Percentiles rank a stretch among this genome's conserved stretches.
Conservation (phyloP, 2,888 invertebrate species). For the Andricus quercusramuli region DNA sequence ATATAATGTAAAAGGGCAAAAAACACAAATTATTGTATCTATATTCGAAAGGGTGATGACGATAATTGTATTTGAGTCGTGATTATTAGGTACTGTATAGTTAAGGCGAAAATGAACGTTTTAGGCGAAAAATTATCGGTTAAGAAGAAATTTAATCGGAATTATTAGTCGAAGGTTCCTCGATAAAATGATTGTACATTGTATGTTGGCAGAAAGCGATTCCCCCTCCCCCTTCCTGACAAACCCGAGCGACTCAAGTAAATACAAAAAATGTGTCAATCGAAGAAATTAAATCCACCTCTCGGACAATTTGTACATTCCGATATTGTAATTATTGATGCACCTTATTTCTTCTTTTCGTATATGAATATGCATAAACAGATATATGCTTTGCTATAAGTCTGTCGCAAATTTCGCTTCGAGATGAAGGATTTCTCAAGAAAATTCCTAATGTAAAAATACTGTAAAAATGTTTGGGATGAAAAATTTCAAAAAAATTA, state of each 20-base stretch:
- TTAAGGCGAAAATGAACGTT: conserved; percentile 68
- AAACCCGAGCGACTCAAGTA: conserved; percentile 46
- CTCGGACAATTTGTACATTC: conserved; percentile 57
- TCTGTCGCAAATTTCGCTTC: not conserved
- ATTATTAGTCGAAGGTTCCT: conserved; percentile 66
- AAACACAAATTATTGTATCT: conserved; percentile 75
- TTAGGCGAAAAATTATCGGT: conserved; percentile 68
- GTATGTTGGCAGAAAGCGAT: conserved; percentile 73
- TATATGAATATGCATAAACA: conserved; percentile 53
- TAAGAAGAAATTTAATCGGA: conserved; percentile 70
- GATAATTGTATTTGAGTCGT: conserved; percentile 77
- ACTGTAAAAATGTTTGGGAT: conserved; percentile 30
- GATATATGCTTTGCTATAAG: not conserved
- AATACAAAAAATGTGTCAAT: conserved; percentile 38
- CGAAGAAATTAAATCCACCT: conserved; percentile 52
- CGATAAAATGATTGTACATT: conserved; percentile 75
- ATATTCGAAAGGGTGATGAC: conserved; percentile 75
- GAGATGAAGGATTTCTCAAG: conserved; percentile 9
- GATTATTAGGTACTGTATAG: conserved; percentile 73
- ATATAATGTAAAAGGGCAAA: conserved; percentile 67
- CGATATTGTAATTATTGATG: conserved; percentile 58
- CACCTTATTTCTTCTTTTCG: conserved; percentile 67
- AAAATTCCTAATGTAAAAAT: conserved; percentile 27
- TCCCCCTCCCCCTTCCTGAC: conserved; percentile 55
- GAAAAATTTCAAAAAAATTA: conserved; percentile 7